Evolutionary conservation across 2,888 invertebrate genomes (phyloP).

Genomic region (Bombylius major): DNA sequence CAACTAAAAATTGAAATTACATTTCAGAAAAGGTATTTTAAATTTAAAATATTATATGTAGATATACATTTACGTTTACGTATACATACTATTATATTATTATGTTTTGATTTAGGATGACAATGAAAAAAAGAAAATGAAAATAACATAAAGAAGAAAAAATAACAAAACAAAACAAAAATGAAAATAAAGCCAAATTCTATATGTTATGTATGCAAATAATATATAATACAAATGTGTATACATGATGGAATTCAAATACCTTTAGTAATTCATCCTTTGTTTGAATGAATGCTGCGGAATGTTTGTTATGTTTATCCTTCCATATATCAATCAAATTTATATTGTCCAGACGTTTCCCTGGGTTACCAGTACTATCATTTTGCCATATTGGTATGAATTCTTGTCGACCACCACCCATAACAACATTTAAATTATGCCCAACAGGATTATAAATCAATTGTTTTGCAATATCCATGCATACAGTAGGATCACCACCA

Average conservation of each 20-base stretch:
- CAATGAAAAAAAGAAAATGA: neutral
- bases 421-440: conserved; percentile 54
- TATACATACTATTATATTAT: too few species aligned
- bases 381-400: conserved; percentile 44
- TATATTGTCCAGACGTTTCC: conserved; percentile 45
- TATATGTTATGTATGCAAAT: neutral
- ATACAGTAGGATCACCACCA: conserved; percentile 40
- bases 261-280: conserved; percentile 45
- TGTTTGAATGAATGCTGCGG: conserved; percentile 48
- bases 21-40: neutral
- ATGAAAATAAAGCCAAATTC: neutral
- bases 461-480: conserved; percentile 62
- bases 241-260: too few species aligned
- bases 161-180: neutral
- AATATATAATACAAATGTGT: conserved; percentile 5
- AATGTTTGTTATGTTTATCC: conserved; percentile 26
- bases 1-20: conserved; percentile 14
- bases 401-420: conserved; percentile 63
- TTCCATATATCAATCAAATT: conserved; percentile 60
- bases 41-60: neutral
- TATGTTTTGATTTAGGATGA: neutral
- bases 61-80: too few species aligned
- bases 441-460: conserved; percentile 54
- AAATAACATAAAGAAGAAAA: too few species aligned
- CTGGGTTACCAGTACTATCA: conserved; percentile 41